Percentiles rank a stretch among this genome's conserved stretches.
These are phyloP conservation scores for Eidolon helvum DNA, from an alignment of 2,113 vertebrate species.

Conservation along the genomic window DNA sequence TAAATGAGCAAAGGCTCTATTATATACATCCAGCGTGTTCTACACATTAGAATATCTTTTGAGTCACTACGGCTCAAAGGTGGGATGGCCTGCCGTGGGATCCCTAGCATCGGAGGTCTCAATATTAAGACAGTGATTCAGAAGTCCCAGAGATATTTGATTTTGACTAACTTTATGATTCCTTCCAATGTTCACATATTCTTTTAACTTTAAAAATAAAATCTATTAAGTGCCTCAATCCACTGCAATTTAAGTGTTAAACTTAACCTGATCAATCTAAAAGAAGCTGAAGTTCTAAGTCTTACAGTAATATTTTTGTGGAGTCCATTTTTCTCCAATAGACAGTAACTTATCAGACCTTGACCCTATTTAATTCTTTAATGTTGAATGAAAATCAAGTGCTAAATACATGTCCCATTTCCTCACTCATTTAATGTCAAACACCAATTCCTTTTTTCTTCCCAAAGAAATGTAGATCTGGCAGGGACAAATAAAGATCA, in stretches of 20 bases:
- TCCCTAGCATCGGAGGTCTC: neutral
- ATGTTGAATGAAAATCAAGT: conserved; percentile 13
- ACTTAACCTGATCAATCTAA: neutral
- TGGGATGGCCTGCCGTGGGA: too few relatives aligned
- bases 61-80: neutral
- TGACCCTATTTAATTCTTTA: neutral
- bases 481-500: neutral
- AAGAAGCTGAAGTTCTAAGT: neutral
- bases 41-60: neutral
- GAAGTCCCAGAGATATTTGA: neutral
- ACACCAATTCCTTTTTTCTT: neutral
- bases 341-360: neutral
- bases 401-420: neutral
- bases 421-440: neutral
- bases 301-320: neutral
- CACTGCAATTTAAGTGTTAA: neutral
- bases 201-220: conserved; percentile 1
- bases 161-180: neutral
- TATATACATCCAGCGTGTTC: too few relatives aligned
- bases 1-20: neutral
- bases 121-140: neutral
- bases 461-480: neutral
- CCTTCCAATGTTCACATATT: neutral
- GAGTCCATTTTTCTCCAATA: neutral
- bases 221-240: neutral